Evolutionary conservation across 2,113 vertebrate genomes (phyloP).

Genomic region (Romanogobio albipinnatus): DNA sequence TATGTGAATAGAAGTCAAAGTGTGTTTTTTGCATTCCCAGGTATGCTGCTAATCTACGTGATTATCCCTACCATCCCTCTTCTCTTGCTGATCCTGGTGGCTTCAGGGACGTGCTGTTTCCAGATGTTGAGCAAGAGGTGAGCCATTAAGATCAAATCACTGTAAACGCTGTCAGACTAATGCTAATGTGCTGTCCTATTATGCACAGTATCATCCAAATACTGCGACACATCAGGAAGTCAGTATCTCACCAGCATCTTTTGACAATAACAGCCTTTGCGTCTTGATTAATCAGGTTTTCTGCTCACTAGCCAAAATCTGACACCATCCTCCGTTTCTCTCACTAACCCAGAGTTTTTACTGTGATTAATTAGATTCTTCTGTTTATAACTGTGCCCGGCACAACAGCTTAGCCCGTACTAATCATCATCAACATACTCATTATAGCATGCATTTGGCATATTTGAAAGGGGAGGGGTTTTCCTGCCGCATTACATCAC

Average conservation of each 20-base stretch:
- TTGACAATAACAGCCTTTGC: not conserved
- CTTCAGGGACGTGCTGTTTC: conserved; percentile 92
- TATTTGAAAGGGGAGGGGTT: conserved; percentile 5
- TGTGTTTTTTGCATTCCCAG: conserved; percentile 68
- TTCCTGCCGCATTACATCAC: conserved; percentile 6
- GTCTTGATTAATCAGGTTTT: conserved; percentile 25
- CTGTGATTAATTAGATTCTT: conserved; percentile 30
- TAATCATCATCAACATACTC: conserved; percentile 42
- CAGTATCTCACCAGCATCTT: not conserved
- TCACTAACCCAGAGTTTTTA: conserved; percentile 18
- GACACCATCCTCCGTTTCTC: conserved; percentile 17
- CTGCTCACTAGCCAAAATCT: not conserved
- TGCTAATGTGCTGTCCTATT: conserved; percentile 4
- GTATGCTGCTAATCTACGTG: conserved; percentile 92
- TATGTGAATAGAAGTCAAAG: not conserved
- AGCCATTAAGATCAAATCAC: conserved; percentile 48
- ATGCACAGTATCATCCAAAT: conserved; percentile 12
- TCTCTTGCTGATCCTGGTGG: conserved; percentile 93
- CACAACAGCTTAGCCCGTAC: conserved; percentile 37
- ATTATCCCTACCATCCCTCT: conserved; percentile 95
- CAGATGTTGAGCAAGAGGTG: conserved; percentile 93
- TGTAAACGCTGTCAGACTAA: conserved; percentile 27
- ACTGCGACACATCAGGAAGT: conserved; percentile 22
- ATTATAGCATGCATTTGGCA: conserved; percentile 43
- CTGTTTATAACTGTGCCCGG: conserved; percentile 29